These are phyloP conservation scores for Philhelius pedissequus DNA, from an alignment of 2,888 invertebrate species.

Conservation along the genomic window DNA sequence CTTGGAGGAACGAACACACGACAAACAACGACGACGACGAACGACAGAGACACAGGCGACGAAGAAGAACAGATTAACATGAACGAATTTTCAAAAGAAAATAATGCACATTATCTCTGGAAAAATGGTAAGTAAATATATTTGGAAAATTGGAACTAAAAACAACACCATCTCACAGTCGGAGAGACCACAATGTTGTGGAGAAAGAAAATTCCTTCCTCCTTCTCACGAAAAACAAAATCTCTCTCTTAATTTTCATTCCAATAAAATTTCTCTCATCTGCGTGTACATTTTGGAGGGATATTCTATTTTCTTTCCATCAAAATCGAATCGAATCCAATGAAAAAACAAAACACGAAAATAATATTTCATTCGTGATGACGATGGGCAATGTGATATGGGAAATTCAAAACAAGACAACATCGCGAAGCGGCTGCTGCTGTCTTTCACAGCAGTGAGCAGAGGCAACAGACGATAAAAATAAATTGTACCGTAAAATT, in stretches of 20 bases:
- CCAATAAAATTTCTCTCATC: constrained; percentile 23
- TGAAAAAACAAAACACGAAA: neutral
- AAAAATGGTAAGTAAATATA: constrained; percentile 5
- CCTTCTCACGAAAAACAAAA: neutral
- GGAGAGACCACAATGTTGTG: neutral
- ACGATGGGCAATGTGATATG: neutral
- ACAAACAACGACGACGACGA: no score
- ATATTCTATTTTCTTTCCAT: constrained; percentile 27
- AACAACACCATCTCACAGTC: neutral
- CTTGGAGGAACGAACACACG: constrained; percentile 5
- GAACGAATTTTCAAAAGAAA: constrained; percentile 18
- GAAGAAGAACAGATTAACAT: constrained; percentile 16
- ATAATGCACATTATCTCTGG: constrained; percentile 31
- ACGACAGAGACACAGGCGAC: neutral
- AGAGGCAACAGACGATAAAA: constrained; percentile 1
- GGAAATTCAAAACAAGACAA: constrained; percentile 27
- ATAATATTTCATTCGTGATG: neutral
- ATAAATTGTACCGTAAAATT: neutral
- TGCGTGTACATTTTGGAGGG: constrained; percentile 26
- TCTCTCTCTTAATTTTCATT: neutral
- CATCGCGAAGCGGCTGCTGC: constrained; percentile 36
- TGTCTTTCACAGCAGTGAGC: constrained; percentile 15
- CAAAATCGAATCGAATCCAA: neutral
- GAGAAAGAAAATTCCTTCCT: neutral
- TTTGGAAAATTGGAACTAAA: constrained; percentile 12